A percentile compares a stretch with the other conserved stretches of the same genome.
Evolutionary conservation across 2,797 vertebrate genomes (phyloP).

Genomic region (Buceros bicornis): DNA sequence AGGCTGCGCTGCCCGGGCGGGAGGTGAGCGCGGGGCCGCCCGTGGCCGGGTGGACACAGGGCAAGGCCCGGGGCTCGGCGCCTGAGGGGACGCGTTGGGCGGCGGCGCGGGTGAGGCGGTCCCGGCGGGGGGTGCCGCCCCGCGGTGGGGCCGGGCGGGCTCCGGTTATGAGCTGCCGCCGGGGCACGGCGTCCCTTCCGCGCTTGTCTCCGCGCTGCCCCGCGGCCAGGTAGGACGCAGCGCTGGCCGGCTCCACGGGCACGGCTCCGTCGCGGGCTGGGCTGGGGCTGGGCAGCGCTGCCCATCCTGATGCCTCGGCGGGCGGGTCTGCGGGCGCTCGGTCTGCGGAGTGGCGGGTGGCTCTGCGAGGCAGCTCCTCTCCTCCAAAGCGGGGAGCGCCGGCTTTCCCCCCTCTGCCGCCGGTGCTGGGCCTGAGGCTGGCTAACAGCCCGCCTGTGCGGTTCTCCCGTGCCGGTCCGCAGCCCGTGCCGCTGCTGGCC

Average conservation of each 20-base stretch:
- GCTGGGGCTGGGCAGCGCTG: background rate
- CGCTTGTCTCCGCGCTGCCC: background rate
- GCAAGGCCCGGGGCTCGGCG: background rate
- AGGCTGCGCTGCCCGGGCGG: background rate
- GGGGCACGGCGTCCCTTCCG: background rate
- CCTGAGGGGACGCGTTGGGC: background rate
- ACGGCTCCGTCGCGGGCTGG: no score
- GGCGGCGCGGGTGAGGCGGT: background rate
- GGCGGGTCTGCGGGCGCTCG: background rate
- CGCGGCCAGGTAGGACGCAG: background rate
- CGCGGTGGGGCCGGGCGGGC: background rate
- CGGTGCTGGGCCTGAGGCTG: background rate
- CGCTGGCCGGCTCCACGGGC: background rate
- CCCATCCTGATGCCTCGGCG: no score
- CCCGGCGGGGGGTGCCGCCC: background rate
- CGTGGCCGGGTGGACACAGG: background rate
- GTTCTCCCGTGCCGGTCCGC: accelerated
- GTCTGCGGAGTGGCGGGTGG: background rate
- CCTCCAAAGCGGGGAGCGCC: accelerated
- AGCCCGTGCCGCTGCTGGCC: accelerated
- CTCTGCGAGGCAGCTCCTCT: background rate
- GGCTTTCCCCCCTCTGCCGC: accelerated
- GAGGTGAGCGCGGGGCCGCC: slow-evolving; percentile 8
- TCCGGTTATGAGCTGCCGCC: background rate
- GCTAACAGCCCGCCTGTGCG: background rate